Percentiles rank a stretch among this genome's conserved stretches.
Evolutionary conservation across 2,113 vertebrate species (phyloP).

Genomic region (Clupea harengus): DNA sequence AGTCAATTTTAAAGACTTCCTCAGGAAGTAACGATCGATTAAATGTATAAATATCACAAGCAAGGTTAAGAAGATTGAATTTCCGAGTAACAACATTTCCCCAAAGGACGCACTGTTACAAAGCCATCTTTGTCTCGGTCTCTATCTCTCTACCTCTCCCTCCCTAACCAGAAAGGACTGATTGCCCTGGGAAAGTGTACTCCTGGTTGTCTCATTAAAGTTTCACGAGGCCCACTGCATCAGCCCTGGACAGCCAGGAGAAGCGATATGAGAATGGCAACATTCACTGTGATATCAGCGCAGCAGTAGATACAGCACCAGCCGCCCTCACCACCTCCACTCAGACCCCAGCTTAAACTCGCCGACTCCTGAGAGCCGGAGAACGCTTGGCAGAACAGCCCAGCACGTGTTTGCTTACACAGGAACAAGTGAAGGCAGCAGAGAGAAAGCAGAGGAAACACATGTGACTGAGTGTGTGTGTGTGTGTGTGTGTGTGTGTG

Average conservation of each 20-base stretch:
- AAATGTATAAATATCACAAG: background rate
- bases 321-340: background rate
- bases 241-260: background rate
- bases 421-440: background rate
- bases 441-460: background rate
- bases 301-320: background rate
- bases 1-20: background rate
- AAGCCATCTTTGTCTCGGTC: background rate
- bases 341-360: background rate
- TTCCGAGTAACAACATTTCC: background rate
- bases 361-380: background rate
- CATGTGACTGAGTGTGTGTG: background rate
- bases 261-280: background rate
- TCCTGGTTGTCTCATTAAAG: background rate
- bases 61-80: background rate
- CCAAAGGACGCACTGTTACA: background rate
- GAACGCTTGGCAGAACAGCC: background rate
- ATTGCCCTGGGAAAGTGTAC: background rate
- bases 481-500: background rate
- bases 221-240: background rate
- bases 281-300: background rate
- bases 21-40: background rate
- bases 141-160: background rate
- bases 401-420: constrained; percentile 8
- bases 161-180: background rate